Evolutionary conservation across 2,797 vertebrate species (phyloP).

Genomic region (Oceanodroma leucorhoa): DNA sequence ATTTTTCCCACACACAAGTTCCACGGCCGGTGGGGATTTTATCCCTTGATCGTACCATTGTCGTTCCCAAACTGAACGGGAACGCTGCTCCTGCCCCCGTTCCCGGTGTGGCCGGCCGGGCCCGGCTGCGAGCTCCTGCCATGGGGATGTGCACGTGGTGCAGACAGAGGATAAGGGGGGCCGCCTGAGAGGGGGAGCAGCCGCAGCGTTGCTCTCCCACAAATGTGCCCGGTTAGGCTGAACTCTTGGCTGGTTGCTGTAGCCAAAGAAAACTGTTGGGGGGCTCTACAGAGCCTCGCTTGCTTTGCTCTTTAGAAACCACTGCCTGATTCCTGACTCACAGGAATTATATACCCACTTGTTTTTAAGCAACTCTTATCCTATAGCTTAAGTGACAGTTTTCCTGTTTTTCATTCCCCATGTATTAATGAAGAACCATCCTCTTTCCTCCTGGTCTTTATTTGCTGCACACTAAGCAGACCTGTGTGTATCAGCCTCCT

Average conservation of each 20-base stretch:
- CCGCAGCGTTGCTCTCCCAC: not conserved
- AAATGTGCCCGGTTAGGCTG: rapidly evolving
- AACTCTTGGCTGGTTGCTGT: not conserved
- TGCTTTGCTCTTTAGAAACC: not conserved
- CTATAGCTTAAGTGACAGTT: not conserved
- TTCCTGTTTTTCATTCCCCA: not conserved
- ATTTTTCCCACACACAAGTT: not conserved
- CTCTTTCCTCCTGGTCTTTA: not conserved
- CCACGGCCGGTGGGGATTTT: not conserved
- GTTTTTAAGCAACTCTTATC: not conserved
- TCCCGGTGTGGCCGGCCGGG: rapidly evolving
- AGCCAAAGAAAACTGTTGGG: not conserved
- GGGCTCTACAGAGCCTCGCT: not conserved
- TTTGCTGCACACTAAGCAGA: not conserved
- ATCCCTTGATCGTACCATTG: rapidly evolving
- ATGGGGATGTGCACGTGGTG: not conserved
- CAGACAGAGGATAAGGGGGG: not conserved
- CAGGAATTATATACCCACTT: not conserved
- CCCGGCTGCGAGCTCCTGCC: rapidly evolving
- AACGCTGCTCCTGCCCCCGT: not conserved
- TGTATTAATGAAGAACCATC: not conserved
- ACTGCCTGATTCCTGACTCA: not conserved
- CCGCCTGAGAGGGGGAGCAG: not conserved
- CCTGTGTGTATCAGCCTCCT: not conserved
- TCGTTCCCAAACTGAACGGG: not conserved